Base-by-base conservation (phyloP, 1,140 invertebrate species). In the Homarus americanus region DNA sequence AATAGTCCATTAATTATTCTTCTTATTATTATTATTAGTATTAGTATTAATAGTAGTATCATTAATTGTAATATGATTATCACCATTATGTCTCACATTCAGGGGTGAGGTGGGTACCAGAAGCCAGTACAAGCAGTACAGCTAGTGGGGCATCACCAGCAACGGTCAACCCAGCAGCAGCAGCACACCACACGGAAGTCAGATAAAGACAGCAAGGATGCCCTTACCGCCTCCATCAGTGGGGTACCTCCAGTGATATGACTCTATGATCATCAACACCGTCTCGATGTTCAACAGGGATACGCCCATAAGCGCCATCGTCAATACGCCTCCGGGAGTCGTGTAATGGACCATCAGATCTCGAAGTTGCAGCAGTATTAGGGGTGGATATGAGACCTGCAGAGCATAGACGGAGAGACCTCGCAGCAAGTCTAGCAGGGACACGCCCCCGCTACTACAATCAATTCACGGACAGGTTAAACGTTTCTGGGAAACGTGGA, bases 301-400 rank as follows among this genome's bases (percentile, higher is more conserved):
- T 17, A 72, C 1, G n/a, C 63, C 3, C 40, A 53, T 3, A n/a
- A 38, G 58, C 24, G 34, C 20, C 78, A 34, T 28, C 38, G 53
- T 24, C 28, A 53, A 24, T 32, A 58, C 49, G 12, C 28, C 9
- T 82, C 79, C 17, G 63, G 3, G 63, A 84, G 36, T 69, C 63
- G 24, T 69, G 82, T 38, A 84, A 73, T 12, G 63, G 40, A 17
- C 69, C 72, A 2, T 76, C 83, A 17, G 83, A 86, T 20, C 83
- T 75, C 17, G 83, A 86, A 40, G 83, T 86, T 24, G 83, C 83
- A n/a, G 40, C 38, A 41, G 72, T 36, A 1, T 72, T 86, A 0
- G 83, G 83, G 28, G 83, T 86, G 41, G 17, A 15, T 5, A 24
- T 28, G 36, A 41, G 36, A 1, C 12, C 63, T 28, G 10, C 32